A percentile compares a stretch with the other conserved stretches of the same genome.
These are phyloP conservation scores for Chrysotoxum bicinctum DNA, from an alignment of 2,888 invertebrate genomes.

Conservation along the genomic window DNA sequence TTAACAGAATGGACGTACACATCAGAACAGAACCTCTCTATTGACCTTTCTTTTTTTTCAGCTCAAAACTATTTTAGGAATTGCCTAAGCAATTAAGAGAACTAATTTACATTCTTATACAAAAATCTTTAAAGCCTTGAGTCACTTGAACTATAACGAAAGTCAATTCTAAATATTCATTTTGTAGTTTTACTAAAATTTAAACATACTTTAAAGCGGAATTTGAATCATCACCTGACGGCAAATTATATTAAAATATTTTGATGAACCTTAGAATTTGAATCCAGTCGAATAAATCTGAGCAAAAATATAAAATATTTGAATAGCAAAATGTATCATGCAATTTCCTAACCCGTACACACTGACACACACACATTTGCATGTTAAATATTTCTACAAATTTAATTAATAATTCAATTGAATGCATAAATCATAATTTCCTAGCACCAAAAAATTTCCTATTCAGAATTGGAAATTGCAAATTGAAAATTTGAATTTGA, in stretches of 20 bases:
- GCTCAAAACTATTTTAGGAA: too few relatives aligned
- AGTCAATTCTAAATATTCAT: too few relatives aligned
- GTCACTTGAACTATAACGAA: too few relatives aligned
- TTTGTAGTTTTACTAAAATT: too few relatives aligned
- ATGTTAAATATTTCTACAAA: conserved; percentile 15
- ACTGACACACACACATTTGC: neutral
- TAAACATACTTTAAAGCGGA: neutral
- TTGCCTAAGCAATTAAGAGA: too few relatives aligned
- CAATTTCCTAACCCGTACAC: conserved; percentile 19
- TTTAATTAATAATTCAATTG: conserved; percentile 58
- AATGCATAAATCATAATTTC: conserved; percentile 46
- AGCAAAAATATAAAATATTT: neutral
- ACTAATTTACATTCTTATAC: too few relatives aligned
- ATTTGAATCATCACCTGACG: neutral
- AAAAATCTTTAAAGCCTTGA: too few relatives aligned
- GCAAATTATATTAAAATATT: neutral
- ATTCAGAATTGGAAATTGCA: conserved; percentile 10
- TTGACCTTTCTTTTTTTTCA: too few relatives aligned
- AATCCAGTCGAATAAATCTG: neutral
- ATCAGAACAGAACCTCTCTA: too few relatives aligned
- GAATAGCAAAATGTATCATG: neutral
- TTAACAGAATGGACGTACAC: too few relatives aligned
- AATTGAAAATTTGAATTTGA: conserved; percentile 3
- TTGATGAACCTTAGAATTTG: neutral
- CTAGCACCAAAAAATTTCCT: conserved; percentile 3